These are phyloP conservation scores for Elaphurus davidianus DNA, from an alignment of 2,113 vertebrate genomes.

Conservation along the genomic window DNA sequence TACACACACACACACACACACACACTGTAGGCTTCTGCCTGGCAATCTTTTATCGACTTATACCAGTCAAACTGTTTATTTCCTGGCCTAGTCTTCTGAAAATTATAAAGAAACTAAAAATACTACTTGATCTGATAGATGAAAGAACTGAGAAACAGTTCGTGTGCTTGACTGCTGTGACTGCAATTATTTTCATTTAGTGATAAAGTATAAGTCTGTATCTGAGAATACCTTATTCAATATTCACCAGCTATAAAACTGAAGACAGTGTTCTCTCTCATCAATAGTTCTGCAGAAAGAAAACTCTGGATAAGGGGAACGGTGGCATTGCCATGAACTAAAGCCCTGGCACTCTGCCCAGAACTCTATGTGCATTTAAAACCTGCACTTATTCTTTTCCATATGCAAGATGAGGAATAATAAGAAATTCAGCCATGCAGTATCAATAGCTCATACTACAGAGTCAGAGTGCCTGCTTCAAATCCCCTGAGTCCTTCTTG, in stretches of 20 bases:
- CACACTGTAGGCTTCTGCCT: neutral
- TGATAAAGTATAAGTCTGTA: slow-evolving; percentile 23
- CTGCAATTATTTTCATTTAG: slow-evolving; percentile 32
- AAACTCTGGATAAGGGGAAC: neutral
- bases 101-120: slow-evolving; percentile 33
- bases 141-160: neutral
- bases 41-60: neutral
- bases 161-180: neutral
- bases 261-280: slow-evolving; percentile 29
- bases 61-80: neutral
- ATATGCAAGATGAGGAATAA: neutral
- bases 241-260: slow-evolving; percentile 40
- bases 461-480: neutral
- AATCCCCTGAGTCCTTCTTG: neutral
- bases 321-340: neutral
- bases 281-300: slow-evolving; percentile 23
- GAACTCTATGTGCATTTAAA: neutral
- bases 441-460: neutral
- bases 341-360: slow-evolving; percentile 3
- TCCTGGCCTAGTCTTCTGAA: neutral
- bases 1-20: neutral
- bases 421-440: neutral
- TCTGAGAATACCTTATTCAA: slow-evolving; percentile 43
- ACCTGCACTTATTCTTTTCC: neutral
- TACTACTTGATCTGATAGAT: neutral